phyloP scores from a whole-genome alignment of 2,888 invertebrate genomes.

The Oligia fasciuncula region DNA sequence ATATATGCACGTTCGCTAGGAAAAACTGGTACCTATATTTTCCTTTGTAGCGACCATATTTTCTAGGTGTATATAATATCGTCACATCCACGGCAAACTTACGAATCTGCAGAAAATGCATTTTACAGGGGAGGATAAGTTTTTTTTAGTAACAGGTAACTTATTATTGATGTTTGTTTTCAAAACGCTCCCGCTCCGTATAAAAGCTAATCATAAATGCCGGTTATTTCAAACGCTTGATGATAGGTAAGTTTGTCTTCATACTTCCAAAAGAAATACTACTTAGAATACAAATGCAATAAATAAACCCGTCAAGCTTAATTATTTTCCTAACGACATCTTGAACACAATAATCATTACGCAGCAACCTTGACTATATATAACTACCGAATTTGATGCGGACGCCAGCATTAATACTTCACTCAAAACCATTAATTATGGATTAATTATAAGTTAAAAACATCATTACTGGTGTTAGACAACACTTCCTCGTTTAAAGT shows the following conservation, averaged over 20 bases:
- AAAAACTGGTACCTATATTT: neutral
- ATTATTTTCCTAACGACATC: slow-evolving; percentile 51
- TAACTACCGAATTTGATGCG: slow-evolving; percentile 48
- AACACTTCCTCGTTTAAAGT: slow-evolving; percentile 57
- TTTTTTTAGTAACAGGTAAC: too few species aligned
- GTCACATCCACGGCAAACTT: too few species aligned
- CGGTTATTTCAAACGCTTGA: neutral
- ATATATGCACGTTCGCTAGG: neutral
- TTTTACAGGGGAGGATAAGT: too few species aligned
- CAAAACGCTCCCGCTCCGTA: neutral
- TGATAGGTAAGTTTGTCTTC: neutral
- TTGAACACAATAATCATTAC: slow-evolving; percentile 46
- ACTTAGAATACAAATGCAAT: slow-evolving; percentile 26
- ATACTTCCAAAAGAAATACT: neutral
- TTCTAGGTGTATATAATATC: neutral
- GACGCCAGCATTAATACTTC: slow-evolving; percentile 26
- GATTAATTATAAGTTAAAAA: slow-evolving; percentile 59
- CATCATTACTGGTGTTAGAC: slow-evolving; percentile 55
- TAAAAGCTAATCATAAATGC: neutral
- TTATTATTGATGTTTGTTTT: too few species aligned
- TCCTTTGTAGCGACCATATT: neutral
- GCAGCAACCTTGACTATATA: slow-evolving; percentile 57
- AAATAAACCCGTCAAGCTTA: slow-evolving; percentile 14
- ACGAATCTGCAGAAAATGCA: too few species aligned
- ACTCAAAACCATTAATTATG: slow-evolving; percentile 60